Base-by-base conservation (phyloP, 2,888 invertebrate species). In the Napeogenes inachia region DNA sequence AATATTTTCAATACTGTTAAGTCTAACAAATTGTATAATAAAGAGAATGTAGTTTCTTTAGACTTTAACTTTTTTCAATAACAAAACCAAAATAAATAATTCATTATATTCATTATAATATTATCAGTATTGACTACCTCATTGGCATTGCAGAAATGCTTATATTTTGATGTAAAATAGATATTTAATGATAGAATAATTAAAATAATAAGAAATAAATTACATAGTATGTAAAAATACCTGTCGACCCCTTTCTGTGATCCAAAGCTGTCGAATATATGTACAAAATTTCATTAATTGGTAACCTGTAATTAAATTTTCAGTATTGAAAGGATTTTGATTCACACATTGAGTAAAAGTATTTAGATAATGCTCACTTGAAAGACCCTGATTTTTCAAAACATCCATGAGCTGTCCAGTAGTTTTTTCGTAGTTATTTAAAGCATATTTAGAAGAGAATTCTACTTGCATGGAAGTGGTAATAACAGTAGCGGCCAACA, bases 241-340 rank as follows among this genome's bases (percentile, higher is more conserved):
- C 21, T 21, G 21, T 21, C 87, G 76, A 2, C 91, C 92, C 13
- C 86, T 82, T 67, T 90, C 90, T 4, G 85, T 81, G 1, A 82
- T 77, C 92, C 92, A 92, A 59, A 92, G 81, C 66, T 89, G 84
- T 54, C 81, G 80, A 30, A 91, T 80, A 69, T 92, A 92, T 59
- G 80, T 79, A 85, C 86, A 87, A 72, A 91, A 84, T 69, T 90
- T 21, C 21, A 84, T 81, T 64, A 89, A 73, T 72, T 92, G 92
- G 71, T 89, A 91, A 71, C 70, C 87, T 84, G 70, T 4, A 32
- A 72, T 60, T 73, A 65, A 75, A 70, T 50, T 32, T 13, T 21
- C 47, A 35, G 6, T 5, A 13, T n/a, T 33, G 54, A 12, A 4
- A 8, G 13, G 6, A 33, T 53, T 35, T 38, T 10, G 32, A 50